Percentiles rank a stretch among this genome's conserved stretches.
phyloP scores from a whole-genome alignment of 2,888 invertebrate species.

The Drosophila hamatofila region DNA sequence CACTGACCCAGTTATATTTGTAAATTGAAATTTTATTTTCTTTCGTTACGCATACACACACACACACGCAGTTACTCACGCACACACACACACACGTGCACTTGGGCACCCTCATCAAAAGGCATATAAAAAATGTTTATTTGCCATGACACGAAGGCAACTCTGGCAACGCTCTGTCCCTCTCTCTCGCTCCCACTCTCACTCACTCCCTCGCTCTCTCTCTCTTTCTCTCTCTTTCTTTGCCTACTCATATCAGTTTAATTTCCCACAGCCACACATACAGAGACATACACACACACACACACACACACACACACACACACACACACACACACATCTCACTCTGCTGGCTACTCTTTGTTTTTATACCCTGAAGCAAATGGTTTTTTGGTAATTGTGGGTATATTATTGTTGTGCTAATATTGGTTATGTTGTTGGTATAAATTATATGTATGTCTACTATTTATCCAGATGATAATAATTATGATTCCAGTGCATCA shows the following conservation, averaged over 20 bases:
- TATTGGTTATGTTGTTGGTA: no score
- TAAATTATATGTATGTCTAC: no score
- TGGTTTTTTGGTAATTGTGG: not conserved
- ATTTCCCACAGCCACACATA: slow-evolving; percentile 5
- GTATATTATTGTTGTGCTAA: not conserved
- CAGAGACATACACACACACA: not conserved
- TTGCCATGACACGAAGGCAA: slow-evolving; percentile 72
- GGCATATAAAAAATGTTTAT: slow-evolving; percentile 71
- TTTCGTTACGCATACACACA: slow-evolving; percentile 29
- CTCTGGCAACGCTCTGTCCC: slow-evolving; percentile 45
- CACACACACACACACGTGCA: slow-evolving; percentile 11
- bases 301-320: not conserved
- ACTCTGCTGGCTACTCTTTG: slow-evolving; percentile 44
- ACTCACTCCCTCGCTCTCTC: not conserved
- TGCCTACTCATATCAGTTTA: slow-evolving; percentile 14
- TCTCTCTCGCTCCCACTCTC: not conserved
- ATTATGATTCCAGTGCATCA: no score
- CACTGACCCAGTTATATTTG: slow-evolving; percentile 70
- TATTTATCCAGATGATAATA: no score
- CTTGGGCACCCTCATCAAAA: slow-evolving; percentile 69
- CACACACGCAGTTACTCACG: slow-evolving; percentile 21
- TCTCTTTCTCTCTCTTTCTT: not conserved
- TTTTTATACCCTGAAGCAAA: not conserved
- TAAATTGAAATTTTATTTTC: slow-evolving; percentile 79
- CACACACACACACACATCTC: not conserved